Evolutionary conservation across 2,113 vertebrate genomes (phyloP).

Genomic region (Puffinus mauretanicus): DNA sequence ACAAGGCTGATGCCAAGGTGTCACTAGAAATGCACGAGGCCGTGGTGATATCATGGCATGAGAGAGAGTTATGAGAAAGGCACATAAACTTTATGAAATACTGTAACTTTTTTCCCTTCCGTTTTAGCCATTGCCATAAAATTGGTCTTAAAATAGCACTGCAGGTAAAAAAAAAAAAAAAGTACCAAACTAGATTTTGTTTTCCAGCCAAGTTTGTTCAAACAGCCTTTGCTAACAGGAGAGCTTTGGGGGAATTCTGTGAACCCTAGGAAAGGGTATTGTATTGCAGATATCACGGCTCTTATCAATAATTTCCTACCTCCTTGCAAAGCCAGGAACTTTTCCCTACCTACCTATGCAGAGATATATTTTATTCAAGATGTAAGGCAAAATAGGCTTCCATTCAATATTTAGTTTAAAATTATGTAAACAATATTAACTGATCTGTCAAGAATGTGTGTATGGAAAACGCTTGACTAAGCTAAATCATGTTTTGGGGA

Average conservation of each 20-base stretch:
- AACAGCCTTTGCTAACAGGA: neutral
- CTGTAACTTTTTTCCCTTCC: neutral
- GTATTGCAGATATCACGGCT: neutral
- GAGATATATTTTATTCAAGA: neutral
- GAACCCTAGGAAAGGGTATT: neutral
- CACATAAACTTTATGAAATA: neutral
- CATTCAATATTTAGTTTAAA: neutral
- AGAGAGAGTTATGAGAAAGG: neutral
- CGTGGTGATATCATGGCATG: neutral
- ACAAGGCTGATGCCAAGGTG: neutral
- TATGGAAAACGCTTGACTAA: neutral
- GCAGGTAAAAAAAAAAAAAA: neutral
- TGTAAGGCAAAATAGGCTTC: neutral
- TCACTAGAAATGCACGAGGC: neutral
- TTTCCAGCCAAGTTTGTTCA: slow-evolving; percentile 6
- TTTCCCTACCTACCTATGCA: neutral
- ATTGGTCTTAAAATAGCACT: slow-evolving; percentile 19
- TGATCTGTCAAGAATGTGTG: neutral
- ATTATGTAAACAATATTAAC: neutral
- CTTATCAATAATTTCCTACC: neutral
- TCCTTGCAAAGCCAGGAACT: neutral
- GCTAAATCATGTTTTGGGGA: neutral
- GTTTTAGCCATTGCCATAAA: slow-evolving; percentile 25
- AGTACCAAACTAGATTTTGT: neutral
- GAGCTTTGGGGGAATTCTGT: neutral